Percentiles rank a stretch among this genome's conserved stretches.
phyloP scores from a whole-genome alignment of 2,888 invertebrate genomes.

The Habrosyne pyritoides region DNA sequence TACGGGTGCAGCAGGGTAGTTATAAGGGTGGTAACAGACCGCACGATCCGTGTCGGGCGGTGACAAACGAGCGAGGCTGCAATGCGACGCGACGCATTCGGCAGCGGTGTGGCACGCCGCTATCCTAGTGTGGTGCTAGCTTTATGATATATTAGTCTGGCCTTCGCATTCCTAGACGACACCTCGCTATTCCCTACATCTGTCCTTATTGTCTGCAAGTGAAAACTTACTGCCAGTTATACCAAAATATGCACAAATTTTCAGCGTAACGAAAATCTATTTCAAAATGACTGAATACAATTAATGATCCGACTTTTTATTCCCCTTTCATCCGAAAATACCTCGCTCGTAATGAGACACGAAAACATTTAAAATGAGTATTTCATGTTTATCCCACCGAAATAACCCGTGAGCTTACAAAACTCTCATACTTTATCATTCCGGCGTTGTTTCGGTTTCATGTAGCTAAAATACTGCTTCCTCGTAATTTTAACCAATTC shows the following conservation, averaged over 20 bases:
- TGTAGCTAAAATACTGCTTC: too few species aligned
- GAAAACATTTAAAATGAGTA: neutral
- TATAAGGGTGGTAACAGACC: neutral
- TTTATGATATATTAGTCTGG: constrained; percentile 1
- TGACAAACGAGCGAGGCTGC: constrained; percentile 3
- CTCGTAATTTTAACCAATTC: too few species aligned
- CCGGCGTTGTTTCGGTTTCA: neutral
- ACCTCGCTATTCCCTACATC: neutral
- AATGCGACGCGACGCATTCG: neutral
- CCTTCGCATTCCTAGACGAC: neutral
- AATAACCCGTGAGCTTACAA: neutral
- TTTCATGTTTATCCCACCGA: neutral
- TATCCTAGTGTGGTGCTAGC: neutral
- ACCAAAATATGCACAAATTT: too few species aligned
- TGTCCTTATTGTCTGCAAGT: neutral
- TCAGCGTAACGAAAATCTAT: too few species aligned
- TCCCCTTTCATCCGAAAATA: neutral
- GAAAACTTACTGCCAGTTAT: too few species aligned
- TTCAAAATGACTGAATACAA: too few species aligned
- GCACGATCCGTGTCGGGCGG: neutral
- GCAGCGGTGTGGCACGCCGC: neutral
- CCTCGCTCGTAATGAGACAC: neutral
- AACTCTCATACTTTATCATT: neutral
- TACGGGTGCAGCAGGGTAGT: neutral
- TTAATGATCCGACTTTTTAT: neutral